Evolutionary conservation across 2,113 vertebrate species (phyloP).

Genomic region (Ageneiosus marmoratus): DNA sequence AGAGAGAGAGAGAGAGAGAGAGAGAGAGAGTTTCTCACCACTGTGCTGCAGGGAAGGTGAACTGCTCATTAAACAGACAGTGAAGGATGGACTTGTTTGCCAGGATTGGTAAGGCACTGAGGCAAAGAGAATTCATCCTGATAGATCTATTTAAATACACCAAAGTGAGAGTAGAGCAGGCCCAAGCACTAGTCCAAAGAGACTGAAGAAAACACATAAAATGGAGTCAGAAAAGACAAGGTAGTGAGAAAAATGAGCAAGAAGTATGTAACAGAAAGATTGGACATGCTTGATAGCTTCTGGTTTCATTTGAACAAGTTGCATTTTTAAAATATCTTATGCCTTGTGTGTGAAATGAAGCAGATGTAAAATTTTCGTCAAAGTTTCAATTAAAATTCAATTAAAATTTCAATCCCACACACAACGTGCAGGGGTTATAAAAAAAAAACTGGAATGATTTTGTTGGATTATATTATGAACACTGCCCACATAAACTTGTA

Average conservation of each 20-base stretch:
- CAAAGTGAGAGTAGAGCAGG: constrained; percentile 14
- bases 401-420: too few species aligned
- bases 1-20: constrained; percentile 22
- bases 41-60: constrained; percentile 30
- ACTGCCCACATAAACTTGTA: background rate
- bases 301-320: too few species aligned
- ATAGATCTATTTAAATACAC: constrained; percentile 36
- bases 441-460: too few species aligned
- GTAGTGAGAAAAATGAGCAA: background rate
- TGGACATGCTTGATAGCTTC: background rate
- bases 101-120: constrained; percentile 31
- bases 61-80: constrained; percentile 53
- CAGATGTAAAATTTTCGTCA: too few species aligned
- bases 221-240: background rate
- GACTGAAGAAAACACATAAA: background rate
- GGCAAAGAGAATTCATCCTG: constrained; percentile 25
- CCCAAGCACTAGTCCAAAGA: background rate
- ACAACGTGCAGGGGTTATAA: too few species aligned
- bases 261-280: background rate
- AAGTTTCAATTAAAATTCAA: too few species aligned
- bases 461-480: background rate
- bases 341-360: too few species aligned
- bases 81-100: constrained; percentile 38
- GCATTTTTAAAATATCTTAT: too few species aligned
- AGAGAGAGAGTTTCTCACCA: background rate